phyloP scores from a whole-genome alignment of 1,140 invertebrate species.

The Rhizoglyphus robini region DNA sequence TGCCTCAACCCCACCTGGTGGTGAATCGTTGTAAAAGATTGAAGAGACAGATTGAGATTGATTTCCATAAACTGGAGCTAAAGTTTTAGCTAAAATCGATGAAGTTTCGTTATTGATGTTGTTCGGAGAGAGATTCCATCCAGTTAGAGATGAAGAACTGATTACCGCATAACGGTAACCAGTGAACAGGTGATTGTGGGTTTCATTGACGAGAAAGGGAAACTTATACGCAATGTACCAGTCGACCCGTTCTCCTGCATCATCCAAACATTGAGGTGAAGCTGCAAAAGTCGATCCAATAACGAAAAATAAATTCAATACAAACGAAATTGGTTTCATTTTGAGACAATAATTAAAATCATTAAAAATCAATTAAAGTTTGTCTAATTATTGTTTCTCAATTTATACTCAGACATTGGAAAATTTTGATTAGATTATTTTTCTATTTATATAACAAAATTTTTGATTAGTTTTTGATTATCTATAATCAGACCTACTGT shows the following conservation, averaged over 20 bases:
- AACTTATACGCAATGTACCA: conserved; percentile 26
- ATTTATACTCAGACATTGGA: no score
- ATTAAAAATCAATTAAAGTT: no score
- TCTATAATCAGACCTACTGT: no score
- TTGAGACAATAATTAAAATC: no score
- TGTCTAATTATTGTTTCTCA: no score
- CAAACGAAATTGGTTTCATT: no score
- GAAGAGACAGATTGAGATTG: no score
- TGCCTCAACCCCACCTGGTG: no score
- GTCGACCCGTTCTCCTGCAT: conserved; percentile 17
- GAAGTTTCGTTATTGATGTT: conserved; percentile 16
- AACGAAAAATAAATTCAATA: no score
- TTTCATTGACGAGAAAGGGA: conserved; percentile 17
- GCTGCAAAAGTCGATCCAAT: background rate
- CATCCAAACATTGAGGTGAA: conserved; percentile 18
- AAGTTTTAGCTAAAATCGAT: conserved; percentile 23
- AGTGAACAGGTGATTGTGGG: background rate
- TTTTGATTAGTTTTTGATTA: no score
- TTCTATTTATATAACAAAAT: no score
- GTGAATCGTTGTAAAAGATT: conserved; percentile 5
- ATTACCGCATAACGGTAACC: conserved; percentile 23
- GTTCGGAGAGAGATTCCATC: conserved; percentile 12
- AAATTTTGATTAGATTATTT: no score
- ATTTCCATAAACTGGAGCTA: conserved; percentile 14
- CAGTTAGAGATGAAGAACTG: background rate